A percentile compares a stretch with the other conserved stretches of the same genome.
Conservation (phyloP, 2,113 vertebrate species). For the Dasypus novemcinctus region DNA sequence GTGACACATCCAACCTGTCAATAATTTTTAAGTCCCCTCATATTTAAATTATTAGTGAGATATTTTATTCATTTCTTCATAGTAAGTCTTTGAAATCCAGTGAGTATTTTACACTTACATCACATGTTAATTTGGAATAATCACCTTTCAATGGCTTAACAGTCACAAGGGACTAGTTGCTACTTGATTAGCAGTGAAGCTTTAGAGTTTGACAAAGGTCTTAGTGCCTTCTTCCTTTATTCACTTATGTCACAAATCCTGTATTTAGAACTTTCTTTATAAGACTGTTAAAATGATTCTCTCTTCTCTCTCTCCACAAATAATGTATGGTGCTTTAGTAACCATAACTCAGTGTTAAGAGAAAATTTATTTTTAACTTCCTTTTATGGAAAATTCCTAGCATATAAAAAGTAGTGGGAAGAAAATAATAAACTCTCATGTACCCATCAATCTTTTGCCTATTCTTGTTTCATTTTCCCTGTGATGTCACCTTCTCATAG, state of each 20-base stretch:
- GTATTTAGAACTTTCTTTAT: neutral
- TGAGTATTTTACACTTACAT: neutral
- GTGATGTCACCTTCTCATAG: neutral
- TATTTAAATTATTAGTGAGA: too few relatives aligned
- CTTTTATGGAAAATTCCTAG: neutral
- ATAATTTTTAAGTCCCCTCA: too few relatives aligned
- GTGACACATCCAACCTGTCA: too few relatives aligned
- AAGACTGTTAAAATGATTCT: neutral
- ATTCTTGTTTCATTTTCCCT: neutral
- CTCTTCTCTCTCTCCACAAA: neutral
- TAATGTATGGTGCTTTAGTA: neutral
- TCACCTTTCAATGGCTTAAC: neutral
- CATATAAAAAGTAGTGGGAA: neutral
- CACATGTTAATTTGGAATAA: neutral
- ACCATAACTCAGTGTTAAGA: neutral
- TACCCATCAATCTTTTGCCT: neutral
- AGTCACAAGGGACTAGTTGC: neutral
- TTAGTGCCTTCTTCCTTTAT: neutral
- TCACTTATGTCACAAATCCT: neutral
- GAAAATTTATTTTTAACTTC: neutral
- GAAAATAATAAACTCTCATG: neutral
- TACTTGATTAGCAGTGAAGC: neutral
- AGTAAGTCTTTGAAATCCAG: neutral
- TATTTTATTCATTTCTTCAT: neutral
- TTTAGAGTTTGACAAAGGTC: neutral